Evolutionary conservation across 2,888 invertebrate species (phyloP), one percentile per base, ranked within the genome.

Genomic region (Epistrophe grossulariae): DNA sequence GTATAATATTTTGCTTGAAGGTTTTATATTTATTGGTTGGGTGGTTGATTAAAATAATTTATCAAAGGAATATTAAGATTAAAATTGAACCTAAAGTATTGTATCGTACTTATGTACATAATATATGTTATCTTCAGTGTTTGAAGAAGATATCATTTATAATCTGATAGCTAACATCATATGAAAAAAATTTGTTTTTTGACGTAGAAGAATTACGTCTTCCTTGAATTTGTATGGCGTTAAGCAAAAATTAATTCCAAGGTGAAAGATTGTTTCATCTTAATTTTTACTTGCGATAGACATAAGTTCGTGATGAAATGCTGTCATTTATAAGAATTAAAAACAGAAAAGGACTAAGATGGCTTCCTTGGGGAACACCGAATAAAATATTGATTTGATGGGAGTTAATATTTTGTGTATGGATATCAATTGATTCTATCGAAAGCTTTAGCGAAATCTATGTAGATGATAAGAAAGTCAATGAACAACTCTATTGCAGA

Each of bases 21-120:
- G 43, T 48, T 59, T 9, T 31, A 19, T n/a, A 4, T n/a, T 35
- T 31, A 31, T 35, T 55, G 50, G 48, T 48, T 43, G 24, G 1
- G 24, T 3, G 1, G 24, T 3, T 43, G 55, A 71, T 71, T 64
- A 57, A 45, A 62, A 81, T 76, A 76, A 76, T 76, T 81, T 81
- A 81, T 70, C 17, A 76, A 40, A 60, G 55, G 62, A 17, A 28
- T 17, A 9, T 48, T 8, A 48, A 43, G 9, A 48, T 64, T 48
- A 64, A 48, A 48, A 17, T 52, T 35, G 50, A 11, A 28, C 43
- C n/a, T 40, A 45, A 52, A 55, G 38, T 2, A 72, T n/a, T n/a
- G n/a, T 19, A 38, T 38, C 28, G 9, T 8, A n/a, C 59, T 68
- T 60, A 35, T 9, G 35, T 35, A 35, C 8, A 9, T 35, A 35